Base-by-base conservation (phyloP, 2,113 vertebrate species). In the Leucoraja erinaceus region DNA sequence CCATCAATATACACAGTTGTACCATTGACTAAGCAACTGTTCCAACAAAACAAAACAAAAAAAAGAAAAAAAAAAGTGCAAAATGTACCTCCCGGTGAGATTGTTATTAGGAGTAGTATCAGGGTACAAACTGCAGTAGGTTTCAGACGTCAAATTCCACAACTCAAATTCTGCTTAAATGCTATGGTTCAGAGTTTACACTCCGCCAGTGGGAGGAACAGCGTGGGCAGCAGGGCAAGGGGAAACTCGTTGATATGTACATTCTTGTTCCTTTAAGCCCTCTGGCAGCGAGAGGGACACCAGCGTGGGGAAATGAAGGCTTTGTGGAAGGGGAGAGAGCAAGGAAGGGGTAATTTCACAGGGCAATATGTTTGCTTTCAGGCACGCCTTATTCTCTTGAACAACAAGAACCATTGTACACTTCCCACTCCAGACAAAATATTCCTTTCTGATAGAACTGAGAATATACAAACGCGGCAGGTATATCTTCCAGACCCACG, bases 1-100 rank as follows among this genome's bases (percentile, higher is more conserved):
- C 90, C 90, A 91, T 91, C 90, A 91, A 91, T 91, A 91, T 91
- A 91, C 90, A 91, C 68, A 91, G 66, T 38, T 91, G 90, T 74
- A 91, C 90, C 90, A 91, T 91, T 91, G 90, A 70, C 68, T 91
- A 72, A 47, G 90, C 68, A 72, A 91, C 33, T 91, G 66, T 72
- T 91, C 66, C 90, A 72, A 88, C 59, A 12, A 84, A 54, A 88
- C 63, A 74, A 59, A 90, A 47, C 63, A 88, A 74, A 59, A 90
- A n/a, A n/a, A n/a, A n/a, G n/a, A n/a, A n/a, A 72, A 72, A 91
- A 90, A n/a, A 72, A 54, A 66, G 90, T 91, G 90, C 90, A 91
- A 91, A 47, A 72, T 91, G 68, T 72, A 91, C 90, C 90, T 74
- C 90, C 90, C 14, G 88, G 33, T 38, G 70, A 70, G 70, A 90